phyloP scores from a whole-genome alignment of 1,140 invertebrate genomes.

The Anthonomus grandis region DNA sequence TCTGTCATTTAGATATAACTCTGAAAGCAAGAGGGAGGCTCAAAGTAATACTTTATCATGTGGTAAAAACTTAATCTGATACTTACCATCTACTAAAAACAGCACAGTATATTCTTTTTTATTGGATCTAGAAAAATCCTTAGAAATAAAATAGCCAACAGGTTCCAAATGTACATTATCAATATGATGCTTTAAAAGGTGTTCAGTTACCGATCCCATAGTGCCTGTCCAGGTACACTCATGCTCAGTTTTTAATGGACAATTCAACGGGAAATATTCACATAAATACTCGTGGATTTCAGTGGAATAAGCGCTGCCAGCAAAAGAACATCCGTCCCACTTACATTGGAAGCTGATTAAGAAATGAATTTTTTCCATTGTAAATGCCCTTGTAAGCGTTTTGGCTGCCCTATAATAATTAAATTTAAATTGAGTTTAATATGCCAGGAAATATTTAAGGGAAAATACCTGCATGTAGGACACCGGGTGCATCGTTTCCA shows the following conservation, averaged over 20 bases:
- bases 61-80: too few species aligned
- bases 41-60: too few species aligned
- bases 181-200: background rate
- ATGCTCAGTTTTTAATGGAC: conserved; percentile 3
- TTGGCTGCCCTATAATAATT: background rate
- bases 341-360: conserved; percentile 9
- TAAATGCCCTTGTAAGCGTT: conserved; percentile 2
- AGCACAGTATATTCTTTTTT: conserved; percentile 5
- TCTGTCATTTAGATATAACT: too few species aligned
- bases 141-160: background rate
- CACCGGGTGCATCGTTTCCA: conserved; percentile 12
- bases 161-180: background rate
- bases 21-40: too few species aligned
- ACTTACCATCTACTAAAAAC: conserved; percentile 12
- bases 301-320: background rate
- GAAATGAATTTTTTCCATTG: conserved; percentile 7
- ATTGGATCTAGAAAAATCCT: background rate
- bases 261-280: conserved; percentile 1
- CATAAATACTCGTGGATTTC: conserved; percentile 4
- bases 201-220: background rate
- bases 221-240: conserved; percentile 4
- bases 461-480: conserved; percentile 16
- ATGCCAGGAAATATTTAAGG: background rate
- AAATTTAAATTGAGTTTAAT: background rate
- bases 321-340: conserved; percentile 8